Conservation (phyloP, 2,113 vertebrate genomes). For the Apeltes quadracus region DNA sequence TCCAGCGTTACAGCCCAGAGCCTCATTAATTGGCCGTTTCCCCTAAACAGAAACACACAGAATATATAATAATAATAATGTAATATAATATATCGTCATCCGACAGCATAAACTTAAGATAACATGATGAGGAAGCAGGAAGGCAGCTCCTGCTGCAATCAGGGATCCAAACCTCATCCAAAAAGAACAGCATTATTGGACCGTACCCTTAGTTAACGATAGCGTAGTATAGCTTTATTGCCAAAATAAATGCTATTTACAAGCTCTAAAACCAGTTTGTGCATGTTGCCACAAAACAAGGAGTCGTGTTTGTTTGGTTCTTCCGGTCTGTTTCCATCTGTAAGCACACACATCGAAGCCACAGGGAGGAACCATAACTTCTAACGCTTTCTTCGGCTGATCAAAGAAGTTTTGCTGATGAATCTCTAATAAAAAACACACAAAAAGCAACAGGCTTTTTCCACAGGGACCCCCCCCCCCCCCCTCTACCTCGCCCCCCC, state of each 20-base stretch:
- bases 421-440: slow-evolving; percentile 39
- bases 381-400: no score
- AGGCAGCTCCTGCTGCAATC: background rate
- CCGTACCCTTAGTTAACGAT: no score
- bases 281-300: background rate
- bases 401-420: slow-evolving; percentile 5
- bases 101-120: background rate
- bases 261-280: background rate
- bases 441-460: slow-evolving; percentile 22
- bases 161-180: background rate
- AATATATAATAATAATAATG: no score
- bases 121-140: slow-evolving; percentile 10
- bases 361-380: background rate
- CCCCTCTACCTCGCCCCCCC: slow-evolving; percentile 8
- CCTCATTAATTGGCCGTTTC: slow-evolving; percentile 3
- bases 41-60: background rate
- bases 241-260: no score
- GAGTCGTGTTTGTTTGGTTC: background rate
- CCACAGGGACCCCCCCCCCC: slow-evolving; percentile 30
- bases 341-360: background rate
- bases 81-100: no score
- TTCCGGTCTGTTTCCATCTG: background rate
- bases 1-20: slow-evolving; percentile 9
- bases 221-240: no score
- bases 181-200: no score